Evolutionary conservation across 2,797 vertebrate genomes (phyloP).

Genomic region (Steatocranus sp.): DNA sequence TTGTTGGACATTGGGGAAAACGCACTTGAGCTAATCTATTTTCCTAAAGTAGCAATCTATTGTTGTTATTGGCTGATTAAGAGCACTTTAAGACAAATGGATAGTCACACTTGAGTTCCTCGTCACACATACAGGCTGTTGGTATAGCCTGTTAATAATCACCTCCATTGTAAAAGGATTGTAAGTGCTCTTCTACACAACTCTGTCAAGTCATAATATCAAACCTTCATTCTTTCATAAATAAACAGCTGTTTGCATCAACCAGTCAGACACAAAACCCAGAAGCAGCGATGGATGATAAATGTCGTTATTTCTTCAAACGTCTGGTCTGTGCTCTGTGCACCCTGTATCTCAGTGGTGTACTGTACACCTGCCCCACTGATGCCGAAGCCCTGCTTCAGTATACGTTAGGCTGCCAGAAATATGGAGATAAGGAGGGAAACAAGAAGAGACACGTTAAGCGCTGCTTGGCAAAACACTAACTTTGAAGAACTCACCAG

Average conservation of each 20-base stretch:
- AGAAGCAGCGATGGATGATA: neutral
- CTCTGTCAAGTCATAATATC: constrained; percentile 19
- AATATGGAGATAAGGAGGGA: neutral
- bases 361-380: constrained; percentile 56
- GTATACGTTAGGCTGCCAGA: constrained; percentile 2
- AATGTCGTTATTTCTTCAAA: constrained; percentile 32
- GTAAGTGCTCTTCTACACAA: constrained; percentile 21
- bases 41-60: constrained; percentile 8
- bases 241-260: neutral
- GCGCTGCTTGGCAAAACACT: constrained; percentile 24
- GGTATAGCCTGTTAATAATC: constrained; percentile 24
- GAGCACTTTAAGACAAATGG: neutral
- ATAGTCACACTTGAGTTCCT: constrained; percentile 4
- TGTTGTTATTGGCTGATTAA: constrained; percentile 4
- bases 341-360: constrained; percentile 19
- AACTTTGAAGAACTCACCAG: constrained; percentile 18
- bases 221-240: neutral
- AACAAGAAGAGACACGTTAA: constrained; percentile 62
- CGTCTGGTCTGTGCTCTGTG: neutral
- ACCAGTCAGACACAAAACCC: neutral
- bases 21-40: constrained; percentile 24
- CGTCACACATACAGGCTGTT: neutral
- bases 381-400: constrained; percentile 26
- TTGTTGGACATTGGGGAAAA: neutral
- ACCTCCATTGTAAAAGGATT: constrained; percentile 4